Evolutionary conservation across 2,888 invertebrate genomes (phyloP), one percentile per base, ranked within the genome.

Genomic region (Leptinotarsa juncta): DNA sequence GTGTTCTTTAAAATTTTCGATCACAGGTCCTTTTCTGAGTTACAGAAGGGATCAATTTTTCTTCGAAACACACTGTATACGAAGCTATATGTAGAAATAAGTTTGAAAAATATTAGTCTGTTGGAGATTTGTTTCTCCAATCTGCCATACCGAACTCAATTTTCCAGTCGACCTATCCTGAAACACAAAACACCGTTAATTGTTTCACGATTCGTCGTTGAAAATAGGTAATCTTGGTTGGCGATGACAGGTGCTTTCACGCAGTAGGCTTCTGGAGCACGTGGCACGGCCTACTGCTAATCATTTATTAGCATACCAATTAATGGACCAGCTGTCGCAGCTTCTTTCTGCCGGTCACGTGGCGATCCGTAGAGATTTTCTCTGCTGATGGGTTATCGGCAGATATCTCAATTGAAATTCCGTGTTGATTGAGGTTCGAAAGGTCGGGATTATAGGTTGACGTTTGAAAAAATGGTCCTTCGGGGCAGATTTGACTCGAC

Each of bases 341-440:
- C 88, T 86, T 88, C 88, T 86, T 87, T 84, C 86, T 84, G 84
- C 86, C 86, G 88, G 87, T 88, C 87, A 85, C 85, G 86, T 82
- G 82, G 62, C 16, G n/a, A 57, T 20, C 15, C 60, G 26, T 60
- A 15, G 23, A 26, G 60, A 60, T 20, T 20, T 14, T 16, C 15
- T 32, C 62, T 32, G 32, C 42, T 62, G 32, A 62, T 62, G 15
- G n/a, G 10, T 42, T 26, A 42, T 26, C 62, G 20, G 60, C 15
- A 15, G 26, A 26, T 60, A 16, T 62, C 62, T 62, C 42, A 42
- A 62, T 62, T 42, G 7, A n/a, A 62, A 62, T 62, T 32, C n/a
- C n/a, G 1, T 42, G n/a, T n/a, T 51, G n/a, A 14, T 51, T n/a
- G 51, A n/a, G 51, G 12, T 15, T 51, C 16, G 15, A 5, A 51